Conservation (phyloP, 2,888 invertebrate species). For the Allolobophora icterica region DNA sequence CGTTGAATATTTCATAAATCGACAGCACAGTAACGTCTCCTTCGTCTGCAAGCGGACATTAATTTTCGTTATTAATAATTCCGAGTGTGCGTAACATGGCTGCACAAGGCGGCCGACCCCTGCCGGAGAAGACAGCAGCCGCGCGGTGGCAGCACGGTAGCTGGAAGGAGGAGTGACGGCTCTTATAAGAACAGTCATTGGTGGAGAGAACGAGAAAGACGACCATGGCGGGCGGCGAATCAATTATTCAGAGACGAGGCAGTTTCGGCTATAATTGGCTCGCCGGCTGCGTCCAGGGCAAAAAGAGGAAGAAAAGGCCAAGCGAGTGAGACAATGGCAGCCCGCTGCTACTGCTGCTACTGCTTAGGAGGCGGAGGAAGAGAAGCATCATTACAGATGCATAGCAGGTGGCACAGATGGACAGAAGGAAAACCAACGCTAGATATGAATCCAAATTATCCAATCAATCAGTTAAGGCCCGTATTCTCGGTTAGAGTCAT, state of each 20-base stretch:
- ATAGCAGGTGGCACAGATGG: constrained; percentile 25
- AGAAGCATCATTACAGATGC: constrained; percentile 6
- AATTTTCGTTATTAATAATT: constrained; percentile 8
- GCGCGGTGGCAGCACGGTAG: not conserved
- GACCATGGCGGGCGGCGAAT: not conserved
- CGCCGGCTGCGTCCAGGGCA: not conserved
- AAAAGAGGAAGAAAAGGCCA: not conserved
- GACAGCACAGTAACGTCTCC: not conserved
- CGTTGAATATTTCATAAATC: not conserved
- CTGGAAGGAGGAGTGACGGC: not conserved
- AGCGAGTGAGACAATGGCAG: not conserved
- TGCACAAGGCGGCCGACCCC: not conserved
- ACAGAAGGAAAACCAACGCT: not conserved
- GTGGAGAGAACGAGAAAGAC: not conserved
- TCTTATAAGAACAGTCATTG: not conserved
- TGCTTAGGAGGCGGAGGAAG: not conserved
- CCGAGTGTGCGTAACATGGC: not conserved
- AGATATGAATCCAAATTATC: not conserved
- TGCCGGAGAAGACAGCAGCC: not conserved
- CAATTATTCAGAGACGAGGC: constrained; percentile 13
- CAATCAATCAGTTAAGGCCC: not conserved
- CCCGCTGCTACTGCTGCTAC: not conserved
- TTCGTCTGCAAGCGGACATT: too few relatives aligned
- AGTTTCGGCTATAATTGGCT: constrained; percentile 23
- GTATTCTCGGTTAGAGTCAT: too few relatives aligned